phyloP scores from a whole-genome alignment of 2,113 vertebrate species.

The Onychorhynchus coronatus region DNA sequence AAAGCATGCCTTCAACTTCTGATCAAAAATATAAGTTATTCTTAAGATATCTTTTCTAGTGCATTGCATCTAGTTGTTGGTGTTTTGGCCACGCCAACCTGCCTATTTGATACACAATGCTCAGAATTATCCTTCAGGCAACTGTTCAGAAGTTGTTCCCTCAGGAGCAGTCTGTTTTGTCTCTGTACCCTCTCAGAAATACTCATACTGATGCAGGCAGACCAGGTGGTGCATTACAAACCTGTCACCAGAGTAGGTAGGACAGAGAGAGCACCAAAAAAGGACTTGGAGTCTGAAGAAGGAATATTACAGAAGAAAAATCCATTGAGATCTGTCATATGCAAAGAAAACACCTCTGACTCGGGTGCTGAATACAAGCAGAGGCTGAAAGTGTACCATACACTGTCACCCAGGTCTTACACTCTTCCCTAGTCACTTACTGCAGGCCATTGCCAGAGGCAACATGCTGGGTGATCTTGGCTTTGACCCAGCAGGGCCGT shows the following conservation, averaged over 20 bases:
- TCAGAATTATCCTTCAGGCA: neutral
- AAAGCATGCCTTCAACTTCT: neutral
- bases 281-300: neutral
- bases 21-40: neutral
- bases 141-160: neutral
- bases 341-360: neutral
- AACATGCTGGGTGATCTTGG: neutral
- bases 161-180: neutral
- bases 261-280: neutral
- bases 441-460: neutral
- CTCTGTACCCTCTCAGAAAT: neutral
- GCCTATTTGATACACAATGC: neutral
- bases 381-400: neutral
- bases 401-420: neutral
- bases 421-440: neutral
- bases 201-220: neutral
- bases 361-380: neutral
- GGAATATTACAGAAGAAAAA: neutral
- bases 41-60: neutral
- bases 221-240: neutral
- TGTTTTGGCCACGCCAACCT: neutral
- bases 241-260: neutral
- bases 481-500: neutral
- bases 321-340: neutral
- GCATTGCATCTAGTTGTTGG: neutral